phyloP scores from a whole-genome alignment of 92 coral and sea anemone species.

The Chrysogorgia sp. region DNA sequence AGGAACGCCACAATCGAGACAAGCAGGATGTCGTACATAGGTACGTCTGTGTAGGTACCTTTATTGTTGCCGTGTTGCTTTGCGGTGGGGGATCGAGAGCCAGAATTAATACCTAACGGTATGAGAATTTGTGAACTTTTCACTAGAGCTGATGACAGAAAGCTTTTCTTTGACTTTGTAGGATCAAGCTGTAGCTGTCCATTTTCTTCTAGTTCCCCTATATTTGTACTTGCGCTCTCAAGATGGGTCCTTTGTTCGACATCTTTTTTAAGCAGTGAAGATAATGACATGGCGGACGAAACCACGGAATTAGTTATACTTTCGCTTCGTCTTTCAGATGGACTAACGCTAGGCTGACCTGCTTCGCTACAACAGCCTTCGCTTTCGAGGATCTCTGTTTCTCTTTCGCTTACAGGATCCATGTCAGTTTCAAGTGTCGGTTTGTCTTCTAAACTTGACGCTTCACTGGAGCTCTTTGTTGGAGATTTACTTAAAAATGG shows the following conservation, averaged over 20 bases:
- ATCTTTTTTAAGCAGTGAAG: slow-evolving; percentile 27
- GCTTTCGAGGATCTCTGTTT: not conserved
- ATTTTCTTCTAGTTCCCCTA: not conserved
- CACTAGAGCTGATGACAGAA: slow-evolving; percentile 13
- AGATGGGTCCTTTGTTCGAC: slow-evolving; percentile 10
- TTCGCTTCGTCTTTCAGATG: not conserved
- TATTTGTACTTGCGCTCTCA: not conserved
- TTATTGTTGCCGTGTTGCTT: slow-evolving; percentile 41
- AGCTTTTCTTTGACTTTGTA: not conserved
- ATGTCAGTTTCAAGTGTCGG: not conserved
- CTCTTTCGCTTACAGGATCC: not conserved
- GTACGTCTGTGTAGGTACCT: slow-evolving; percentile 13
- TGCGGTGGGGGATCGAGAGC: slow-evolving; percentile 50
- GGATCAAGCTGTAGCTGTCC: not conserved
- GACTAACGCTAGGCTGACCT: not conserved
- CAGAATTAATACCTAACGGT: slow-evolving; percentile 35
- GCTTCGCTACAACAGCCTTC: not conserved
- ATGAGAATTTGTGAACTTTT: slow-evolving; percentile 5
- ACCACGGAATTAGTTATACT: slow-evolving; percentile 1
- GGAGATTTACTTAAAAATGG: slow-evolving; percentile 45
- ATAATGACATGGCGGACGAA: slow-evolving; percentile 9
- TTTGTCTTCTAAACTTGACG: slow-evolving; percentile 45
- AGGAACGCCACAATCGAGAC: slow-evolving; percentile 59
- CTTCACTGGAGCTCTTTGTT: slow-evolving; percentile 38
- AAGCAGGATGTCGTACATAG: slow-evolving; percentile 64